A percentile compares a stretch with the other conserved stretches of the same genome.
phyloP scores from a whole-genome alignment of 2,888 invertebrate species.

The Pedicia rivosa region DNA sequence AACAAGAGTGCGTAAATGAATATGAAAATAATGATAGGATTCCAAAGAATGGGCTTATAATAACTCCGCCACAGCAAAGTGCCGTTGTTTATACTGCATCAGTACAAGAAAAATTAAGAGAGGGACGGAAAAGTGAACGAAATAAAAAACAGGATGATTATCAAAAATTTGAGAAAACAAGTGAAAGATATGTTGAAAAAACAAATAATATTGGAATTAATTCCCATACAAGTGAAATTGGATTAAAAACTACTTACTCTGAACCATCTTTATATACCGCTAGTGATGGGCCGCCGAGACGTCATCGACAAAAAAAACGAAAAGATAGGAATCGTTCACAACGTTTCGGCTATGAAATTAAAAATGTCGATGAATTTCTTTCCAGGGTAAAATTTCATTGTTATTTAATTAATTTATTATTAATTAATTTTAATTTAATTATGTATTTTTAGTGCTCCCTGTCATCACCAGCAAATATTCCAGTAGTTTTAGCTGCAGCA shows the following conservation, averaged over 20 bases:
- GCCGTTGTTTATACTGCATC: too few relatives aligned
- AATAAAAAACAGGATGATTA: too few relatives aligned
- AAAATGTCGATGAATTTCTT: slow-evolving; percentile 62
- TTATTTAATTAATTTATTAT: not conserved
- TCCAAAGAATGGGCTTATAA: too few relatives aligned
- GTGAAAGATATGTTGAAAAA: too few relatives aligned
- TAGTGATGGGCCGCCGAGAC: slow-evolving; percentile 24
- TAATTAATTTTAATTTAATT: slow-evolving; percentile 3
- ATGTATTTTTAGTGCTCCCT: slow-evolving; percentile 47
- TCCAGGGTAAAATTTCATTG: slow-evolving; percentile 38
- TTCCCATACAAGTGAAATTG: slow-evolving; percentile 4
- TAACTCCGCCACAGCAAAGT: too few relatives aligned
- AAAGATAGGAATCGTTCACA: slow-evolving; percentile 25
- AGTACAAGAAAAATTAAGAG: too few relatives aligned
- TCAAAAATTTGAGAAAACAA: too few relatives aligned
- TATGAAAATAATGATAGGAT: too few relatives aligned
- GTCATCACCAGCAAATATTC: slow-evolving; percentile 69
- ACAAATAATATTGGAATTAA: not conserved
- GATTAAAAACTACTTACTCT: slow-evolving; percentile 26
- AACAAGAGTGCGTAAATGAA: too few relatives aligned
- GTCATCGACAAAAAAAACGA: slow-evolving; percentile 27
- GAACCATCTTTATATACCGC: slow-evolving; percentile 24
- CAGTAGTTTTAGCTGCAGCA: slow-evolving; percentile 62
- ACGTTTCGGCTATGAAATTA: slow-evolving; percentile 61
- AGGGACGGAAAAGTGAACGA: too few relatives aligned